These are phyloP conservation scores for Pangasius djambal DNA, from an alignment of 2,797 vertebrate species.

Conservation along the genomic window DNA sequence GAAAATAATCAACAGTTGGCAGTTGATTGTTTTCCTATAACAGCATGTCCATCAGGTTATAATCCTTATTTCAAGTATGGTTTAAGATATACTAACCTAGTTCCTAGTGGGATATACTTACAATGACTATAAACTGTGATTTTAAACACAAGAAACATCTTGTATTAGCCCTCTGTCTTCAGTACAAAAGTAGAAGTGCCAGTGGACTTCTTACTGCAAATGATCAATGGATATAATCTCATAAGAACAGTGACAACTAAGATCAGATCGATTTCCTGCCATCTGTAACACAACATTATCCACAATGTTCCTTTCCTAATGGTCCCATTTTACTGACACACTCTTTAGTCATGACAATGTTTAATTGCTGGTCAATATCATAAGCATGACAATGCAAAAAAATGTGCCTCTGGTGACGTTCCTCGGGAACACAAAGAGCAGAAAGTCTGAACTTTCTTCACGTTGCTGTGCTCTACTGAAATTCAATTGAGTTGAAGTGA, in stretches of 20 bases:
- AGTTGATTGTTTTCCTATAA: neutral
- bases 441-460: slow-evolving; percentile 15
- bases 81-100: no score
- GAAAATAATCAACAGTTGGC: neutral
- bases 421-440: neutral
- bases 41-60: neutral
- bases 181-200: neutral
- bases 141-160: neutral
- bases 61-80: neutral
- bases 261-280: slow-evolving; percentile 23
- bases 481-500: slow-evolving; percentile 30
- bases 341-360: slow-evolving; percentile 40
- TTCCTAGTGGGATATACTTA: neutral
- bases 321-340: slow-evolving; percentile 15
- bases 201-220: neutral
- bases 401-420: neutral
- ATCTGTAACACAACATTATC: slow-evolving; percentile 30
- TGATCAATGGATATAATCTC: slow-evolving; percentile 38
- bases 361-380: slow-evolving; percentile 43
- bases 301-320: slow-evolving; percentile 26
- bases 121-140: neutral
- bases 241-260: neutral
- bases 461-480: slow-evolving; percentile 13
- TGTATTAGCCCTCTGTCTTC: neutral
- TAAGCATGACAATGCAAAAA: slow-evolving; percentile 18